A percentile compares a stretch with the other conserved stretches of the same genome.
phyloP scores from a whole-genome alignment of 2,888 invertebrate genomes.

The Ichneumoninae sp. region DNA sequence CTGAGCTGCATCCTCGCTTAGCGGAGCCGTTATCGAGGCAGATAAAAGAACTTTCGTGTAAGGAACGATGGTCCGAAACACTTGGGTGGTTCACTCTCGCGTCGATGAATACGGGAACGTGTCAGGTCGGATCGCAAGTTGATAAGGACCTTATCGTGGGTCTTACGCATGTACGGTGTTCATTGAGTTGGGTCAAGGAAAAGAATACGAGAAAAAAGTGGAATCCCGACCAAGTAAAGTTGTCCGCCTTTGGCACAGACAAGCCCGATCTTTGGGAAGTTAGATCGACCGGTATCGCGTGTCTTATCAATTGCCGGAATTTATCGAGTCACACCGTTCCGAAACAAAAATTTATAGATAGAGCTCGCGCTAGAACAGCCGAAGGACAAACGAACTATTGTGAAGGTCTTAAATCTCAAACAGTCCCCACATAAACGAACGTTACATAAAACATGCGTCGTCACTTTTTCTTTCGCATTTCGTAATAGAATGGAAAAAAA shows the following conservation, averaged over 20 bases:
- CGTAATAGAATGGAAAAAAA: background rate
- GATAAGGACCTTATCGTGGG: background rate
- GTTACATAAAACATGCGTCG: background rate
- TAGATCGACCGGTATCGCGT: background rate
- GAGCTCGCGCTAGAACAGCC: background rate
- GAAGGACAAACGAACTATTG: background rate
- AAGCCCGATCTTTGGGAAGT: background rate
- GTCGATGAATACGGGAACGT: background rate
- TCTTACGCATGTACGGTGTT: background rate
- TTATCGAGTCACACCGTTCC: background rate
- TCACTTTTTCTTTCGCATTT: background rate
- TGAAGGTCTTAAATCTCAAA: background rate
- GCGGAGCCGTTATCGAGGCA: background rate
- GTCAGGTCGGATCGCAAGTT: background rate
- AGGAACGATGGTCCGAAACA: slow-evolving; percentile 2
- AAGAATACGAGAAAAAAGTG: background rate
- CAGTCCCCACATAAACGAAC: background rate
- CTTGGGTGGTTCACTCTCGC: background rate
- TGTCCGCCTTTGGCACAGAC: background rate
- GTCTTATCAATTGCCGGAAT: background rate
- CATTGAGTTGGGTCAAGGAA: background rate
- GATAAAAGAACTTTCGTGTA: slow-evolving; percentile 4
- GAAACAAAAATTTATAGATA: background rate
- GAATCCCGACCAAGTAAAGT: background rate
- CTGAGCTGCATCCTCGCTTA: background rate